phyloP scores from a whole-genome alignment of 2,888 invertebrate species.

The Caenorhabditis panamensis region DNA sequence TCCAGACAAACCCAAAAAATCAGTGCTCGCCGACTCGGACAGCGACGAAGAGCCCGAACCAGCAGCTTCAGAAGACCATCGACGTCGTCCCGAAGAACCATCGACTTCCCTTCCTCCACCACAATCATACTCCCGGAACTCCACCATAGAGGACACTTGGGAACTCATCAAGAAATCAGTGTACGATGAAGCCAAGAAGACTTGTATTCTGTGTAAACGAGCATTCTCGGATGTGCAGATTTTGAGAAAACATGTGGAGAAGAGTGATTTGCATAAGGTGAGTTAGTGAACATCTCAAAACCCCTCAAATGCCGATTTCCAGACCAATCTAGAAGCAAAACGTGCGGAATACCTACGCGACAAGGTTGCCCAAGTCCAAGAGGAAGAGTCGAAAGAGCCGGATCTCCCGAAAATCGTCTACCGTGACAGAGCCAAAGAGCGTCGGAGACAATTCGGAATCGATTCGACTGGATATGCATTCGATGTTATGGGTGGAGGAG shows the following conservation, averaged over 20 bases:
- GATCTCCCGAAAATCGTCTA: conserved; percentile 83
- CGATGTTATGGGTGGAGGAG: conserved; percentile 36
- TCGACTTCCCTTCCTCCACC: conserved; percentile 20
- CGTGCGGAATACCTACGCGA: conserved; percentile 67
- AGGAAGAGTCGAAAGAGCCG: conserved; percentile 65
- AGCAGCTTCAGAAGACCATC: not conserved
- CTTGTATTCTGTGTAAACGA: conserved; percentile 93
- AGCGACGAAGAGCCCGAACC: conserved; percentile 41
- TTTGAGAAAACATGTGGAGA: conserved; percentile 90
- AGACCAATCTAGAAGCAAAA: conserved; percentile 73
- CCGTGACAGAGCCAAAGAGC: conserved; percentile 95
- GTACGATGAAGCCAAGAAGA: conserved; percentile 77
- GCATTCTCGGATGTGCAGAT: conserved; percentile 93
- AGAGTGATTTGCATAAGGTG: conserved; percentile 93
- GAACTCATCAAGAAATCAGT: conserved; percentile 74
- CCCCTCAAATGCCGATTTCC: no score
- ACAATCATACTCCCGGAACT: not conserved
- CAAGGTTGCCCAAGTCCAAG: conserved; percentile 28
- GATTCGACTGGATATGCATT: conserved; percentile 59
- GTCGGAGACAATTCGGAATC: conserved; percentile 91
- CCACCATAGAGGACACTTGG: conserved; percentile 38
- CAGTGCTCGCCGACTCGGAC: conserved; percentile 11
- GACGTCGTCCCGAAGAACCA: conserved; percentile 26
- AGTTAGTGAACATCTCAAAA: no score
- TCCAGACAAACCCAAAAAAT: conserved; percentile 41